Evolutionary conservation across 2,797 vertebrate species (phyloP).

Genomic region (Cynodonichthys magdalenae): DNA sequence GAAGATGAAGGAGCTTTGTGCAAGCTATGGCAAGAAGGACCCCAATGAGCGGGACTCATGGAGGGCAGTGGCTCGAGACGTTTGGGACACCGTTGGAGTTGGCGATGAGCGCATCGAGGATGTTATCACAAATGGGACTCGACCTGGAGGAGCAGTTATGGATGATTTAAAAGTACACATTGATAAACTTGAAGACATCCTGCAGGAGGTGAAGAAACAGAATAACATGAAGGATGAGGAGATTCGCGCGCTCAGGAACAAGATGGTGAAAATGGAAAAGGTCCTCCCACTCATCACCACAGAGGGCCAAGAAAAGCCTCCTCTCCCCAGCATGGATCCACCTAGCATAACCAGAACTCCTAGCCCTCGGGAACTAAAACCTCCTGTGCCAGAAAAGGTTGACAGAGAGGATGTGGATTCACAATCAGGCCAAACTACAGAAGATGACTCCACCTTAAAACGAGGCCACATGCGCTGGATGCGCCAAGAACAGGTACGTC

Average conservation of each 20-base stretch:
- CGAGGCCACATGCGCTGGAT: conserved; percentile 91
- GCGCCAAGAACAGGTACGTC: conserved; percentile 93
- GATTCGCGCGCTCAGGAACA: conserved; percentile 92
- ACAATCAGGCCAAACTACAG: conserved; percentile 77
- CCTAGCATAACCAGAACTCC: conserved; percentile 34
- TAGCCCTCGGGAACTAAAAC: conserved; percentile 62
- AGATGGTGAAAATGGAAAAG: conserved; percentile 99
- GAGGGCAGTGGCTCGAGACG: conserved; percentile 95
- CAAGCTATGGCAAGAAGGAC: conserved; percentile 95
- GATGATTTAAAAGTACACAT: conserved; percentile 97
- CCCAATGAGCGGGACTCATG: conserved; percentile 97
- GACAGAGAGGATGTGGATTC: conserved; percentile 77
- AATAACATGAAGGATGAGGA: conserved; percentile 99
- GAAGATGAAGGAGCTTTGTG: conserved; percentile 98
- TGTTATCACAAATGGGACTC: conserved; percentile 82
- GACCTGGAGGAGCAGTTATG: conserved; percentile 83
- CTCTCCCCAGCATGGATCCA: conserved; percentile 6
- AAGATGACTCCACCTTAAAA: conserved; percentile 85
- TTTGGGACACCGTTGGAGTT: conserved; percentile 98
- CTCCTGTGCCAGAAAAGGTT: conserved; percentile 58
- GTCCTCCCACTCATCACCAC: conserved; percentile 92
- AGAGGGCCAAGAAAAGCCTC: conserved; percentile 65
- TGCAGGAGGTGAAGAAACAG: conserved; percentile 98
- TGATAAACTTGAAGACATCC: conserved; percentile 96
- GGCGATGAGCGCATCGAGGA: conserved; percentile 96